A percentile compares a stretch with the other conserved stretches of the same genome.
Conservation (phyloP, 2,113 vertebrate species). For the Grammomys dolichurus region DNA sequence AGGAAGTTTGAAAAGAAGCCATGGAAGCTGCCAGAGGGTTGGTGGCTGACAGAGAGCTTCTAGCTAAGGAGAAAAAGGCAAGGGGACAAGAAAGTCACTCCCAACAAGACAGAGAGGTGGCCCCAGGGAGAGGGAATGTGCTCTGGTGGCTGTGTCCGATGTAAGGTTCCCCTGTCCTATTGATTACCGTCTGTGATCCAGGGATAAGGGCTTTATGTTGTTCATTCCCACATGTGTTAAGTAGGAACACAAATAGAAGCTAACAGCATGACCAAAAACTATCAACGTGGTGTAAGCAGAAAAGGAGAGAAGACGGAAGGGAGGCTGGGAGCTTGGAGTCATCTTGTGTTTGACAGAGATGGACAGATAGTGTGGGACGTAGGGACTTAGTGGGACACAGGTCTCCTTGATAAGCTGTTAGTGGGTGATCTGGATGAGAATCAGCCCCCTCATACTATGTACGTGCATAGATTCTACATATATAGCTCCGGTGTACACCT, state of each 20-base stretch:
- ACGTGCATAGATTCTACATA: not conserved
- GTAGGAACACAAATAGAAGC: constrained; percentile 2
- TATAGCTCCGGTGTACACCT: fast-evolving
- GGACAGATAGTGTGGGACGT: fast-evolving
- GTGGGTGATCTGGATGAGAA: too few species aligned
- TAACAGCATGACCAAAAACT: not conserved
- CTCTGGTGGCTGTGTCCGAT: not conserved
- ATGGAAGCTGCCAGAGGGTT: too few species aligned
- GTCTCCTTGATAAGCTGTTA: not conserved
- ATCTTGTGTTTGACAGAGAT: not conserved
- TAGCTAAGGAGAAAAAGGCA: not conserved
- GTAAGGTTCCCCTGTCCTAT: not conserved
- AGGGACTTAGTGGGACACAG: fast-evolving
- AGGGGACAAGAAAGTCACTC: not conserved
- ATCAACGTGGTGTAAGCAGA: not conserved
- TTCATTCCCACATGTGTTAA: not conserved
- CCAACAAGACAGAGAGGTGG: not conserved
- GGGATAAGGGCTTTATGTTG: not conserved
- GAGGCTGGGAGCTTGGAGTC: not conserved
- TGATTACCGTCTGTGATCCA: not conserved
- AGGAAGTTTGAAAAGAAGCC: not conserved
- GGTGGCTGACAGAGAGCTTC: not conserved
- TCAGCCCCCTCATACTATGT: fast-evolving
- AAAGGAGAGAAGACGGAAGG: not conserved
- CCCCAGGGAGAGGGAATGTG: not conserved